Base-by-base conservation (phyloP, 2,797 vertebrate genomes). In the Florisuga fusca region DNA sequence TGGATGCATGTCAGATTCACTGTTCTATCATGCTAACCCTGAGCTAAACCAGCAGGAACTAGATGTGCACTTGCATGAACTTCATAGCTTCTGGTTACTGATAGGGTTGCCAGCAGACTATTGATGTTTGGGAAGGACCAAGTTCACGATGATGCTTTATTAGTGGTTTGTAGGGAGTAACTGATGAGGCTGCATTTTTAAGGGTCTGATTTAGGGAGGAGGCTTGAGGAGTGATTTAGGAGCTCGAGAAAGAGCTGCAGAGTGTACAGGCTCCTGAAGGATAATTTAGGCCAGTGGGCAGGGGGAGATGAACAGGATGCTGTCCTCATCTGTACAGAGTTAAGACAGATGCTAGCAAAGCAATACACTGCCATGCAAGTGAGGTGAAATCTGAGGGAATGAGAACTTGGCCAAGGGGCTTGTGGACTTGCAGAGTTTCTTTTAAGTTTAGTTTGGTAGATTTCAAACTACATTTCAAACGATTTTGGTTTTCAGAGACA, bases 361-460 rank as follows among this genome's bases (percentile, higher is more conserved):
- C 64, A 38, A 0, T 22, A 11, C 3, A 0, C 12, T 63, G 81
- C 63, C 0, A 0, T 45, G 64, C 50, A 64, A 71, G 55, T 53
- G 53, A 71, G 43, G 13, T 36, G 64, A 77, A 55, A 59, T 50
- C 68, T 45, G 46, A 87, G 68, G 55, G n/a, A 67, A 21, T n/a
- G 57, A 92, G 78, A 41, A 93, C n/a, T 64, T 3, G 21, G 50
- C 82, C 71, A 48, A 68, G 72, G 89, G 84, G 36, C 36, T 58
- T 86, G 54, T 63, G 85, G 71, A 46, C 50, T 64, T 34, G 36
- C 6, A 51, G 71, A 66, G 34, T 33, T 95, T 84, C 58, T 66
- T 94, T 79, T 34, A 82, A 68, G 76, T 72, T 86, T 62, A 51
- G 43, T 17, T 81, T 91, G 88, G 83, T 67, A 75, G 62, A 62